phyloP scores from a whole-genome alignment of 2,797 vertebrate genomes.

The Danio kyathit region DNA sequence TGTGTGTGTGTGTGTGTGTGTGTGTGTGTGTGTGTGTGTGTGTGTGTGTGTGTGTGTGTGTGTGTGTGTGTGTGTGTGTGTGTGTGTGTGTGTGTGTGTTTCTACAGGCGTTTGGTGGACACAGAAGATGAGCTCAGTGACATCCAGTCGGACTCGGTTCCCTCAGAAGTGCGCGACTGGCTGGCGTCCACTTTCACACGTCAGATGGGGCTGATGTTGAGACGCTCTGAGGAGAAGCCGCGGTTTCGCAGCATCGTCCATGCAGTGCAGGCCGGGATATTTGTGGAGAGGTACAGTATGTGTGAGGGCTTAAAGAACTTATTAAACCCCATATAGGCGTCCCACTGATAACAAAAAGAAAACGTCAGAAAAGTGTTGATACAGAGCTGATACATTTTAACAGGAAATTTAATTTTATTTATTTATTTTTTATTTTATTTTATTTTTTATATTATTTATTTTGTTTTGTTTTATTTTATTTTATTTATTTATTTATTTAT shows the following conservation, averaged over 20 bases:
- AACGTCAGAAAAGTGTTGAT: too few relatives aligned
- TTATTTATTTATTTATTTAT: too few relatives aligned
- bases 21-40: neutral
- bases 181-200: conserved; percentile 93
- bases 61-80: conserved; percentile 26
- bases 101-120: conserved; percentile 84
- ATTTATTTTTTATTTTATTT: too few relatives aligned
- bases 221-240: conserved; percentile 88
- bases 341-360: too few relatives aligned
- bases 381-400: too few relatives aligned
- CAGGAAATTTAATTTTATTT: too few relatives aligned
- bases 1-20: too few relatives aligned
- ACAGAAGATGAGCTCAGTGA: conserved; percentile 93
- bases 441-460: too few relatives aligned
- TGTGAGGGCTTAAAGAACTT: neutral
- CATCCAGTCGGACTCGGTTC: conserved; percentile 91
- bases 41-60: neutral
- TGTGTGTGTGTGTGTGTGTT: conserved; percentile 26
- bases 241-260: conserved; percentile 95
- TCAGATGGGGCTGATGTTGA: conserved; percentile 90
- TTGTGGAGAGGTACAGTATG: conserved; percentile 91
- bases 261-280: conserved; percentile 95
- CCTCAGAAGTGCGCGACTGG: conserved; percentile 96
- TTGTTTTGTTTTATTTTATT: too few relatives aligned
- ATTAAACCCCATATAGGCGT: neutral